Evolutionary conservation across 2,888 invertebrate genomes (phyloP).

Genomic region (Pardosa pseudoannulata): DNA sequence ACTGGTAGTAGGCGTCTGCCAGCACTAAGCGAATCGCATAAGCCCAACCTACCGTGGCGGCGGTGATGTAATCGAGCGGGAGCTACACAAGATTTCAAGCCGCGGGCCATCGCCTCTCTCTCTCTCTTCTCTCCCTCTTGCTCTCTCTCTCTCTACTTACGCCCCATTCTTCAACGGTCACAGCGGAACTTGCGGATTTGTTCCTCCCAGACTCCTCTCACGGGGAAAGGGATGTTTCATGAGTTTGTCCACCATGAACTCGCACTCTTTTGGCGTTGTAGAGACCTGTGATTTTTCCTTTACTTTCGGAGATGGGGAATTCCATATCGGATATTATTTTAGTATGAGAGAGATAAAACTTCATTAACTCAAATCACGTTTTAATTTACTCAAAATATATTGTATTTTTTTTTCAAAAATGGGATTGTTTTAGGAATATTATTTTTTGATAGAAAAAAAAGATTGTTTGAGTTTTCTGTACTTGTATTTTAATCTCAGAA

Average conservation of each 20-base stretch:
- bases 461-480: no score
- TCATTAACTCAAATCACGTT: no score
- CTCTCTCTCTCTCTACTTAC: constrained; percentile 33
- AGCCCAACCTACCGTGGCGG: constrained; percentile 56
- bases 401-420: no score
- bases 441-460: no score
- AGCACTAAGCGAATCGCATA: constrained; percentile 49
- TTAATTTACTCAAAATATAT: no score
- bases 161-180: constrained; percentile 54
- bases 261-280: no score
- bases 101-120: constrained; percentile 23
- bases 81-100: constrained; percentile 54
- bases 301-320: no score
- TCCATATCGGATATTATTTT: no score
- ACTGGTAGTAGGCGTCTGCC: constrained; percentile 58
- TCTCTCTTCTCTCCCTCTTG: constrained; percentile 54
- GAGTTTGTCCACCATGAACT: background rate
- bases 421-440: no score
- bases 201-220: background rate
- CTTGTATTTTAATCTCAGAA: no score
- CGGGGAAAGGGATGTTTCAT: background rate
- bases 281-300: no score
- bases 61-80: constrained; percentile 69
- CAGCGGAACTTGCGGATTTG: constrained; percentile 56
- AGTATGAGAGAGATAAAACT: no score